Evolutionary conservation across 2,113 vertebrate species (phyloP).

Genomic region (Lonchura striata): DNA sequence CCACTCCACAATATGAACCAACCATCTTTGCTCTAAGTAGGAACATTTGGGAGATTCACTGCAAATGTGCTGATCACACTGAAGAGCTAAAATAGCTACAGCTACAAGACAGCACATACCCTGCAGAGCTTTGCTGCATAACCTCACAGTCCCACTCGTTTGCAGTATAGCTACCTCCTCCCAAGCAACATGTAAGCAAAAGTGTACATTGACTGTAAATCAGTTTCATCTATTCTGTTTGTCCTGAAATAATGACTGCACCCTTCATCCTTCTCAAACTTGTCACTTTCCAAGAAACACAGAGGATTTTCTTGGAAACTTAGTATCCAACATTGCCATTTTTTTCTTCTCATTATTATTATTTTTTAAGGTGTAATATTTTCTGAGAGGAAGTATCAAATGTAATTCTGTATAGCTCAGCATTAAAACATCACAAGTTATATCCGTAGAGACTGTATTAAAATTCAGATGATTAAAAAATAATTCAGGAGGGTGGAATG

Average conservation of each 20-base stretch:
- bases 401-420: not conserved
- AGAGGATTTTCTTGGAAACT: not conserved
- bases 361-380: not conserved
- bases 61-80: not conserved
- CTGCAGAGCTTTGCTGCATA: not conserved
- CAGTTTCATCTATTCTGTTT: not conserved
- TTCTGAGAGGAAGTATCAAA: not conserved
- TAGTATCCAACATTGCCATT: rapidly evolving
- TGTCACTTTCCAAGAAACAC: not conserved
- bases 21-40: not conserved
- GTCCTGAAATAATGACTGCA: not conserved
- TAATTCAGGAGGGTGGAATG: not conserved
- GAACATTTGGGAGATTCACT: not conserved
- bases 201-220: not conserved
- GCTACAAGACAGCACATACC: rapidly evolving
- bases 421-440: not conserved
- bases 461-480: slow-evolving; percentile 19
- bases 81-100: not conserved
- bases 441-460: not conserved
- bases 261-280: not conserved
- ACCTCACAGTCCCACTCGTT: not conserved
- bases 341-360: not conserved
- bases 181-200: not conserved
- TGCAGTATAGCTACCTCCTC: not conserved
- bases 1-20: rapidly evolving